Conservation (phyloP, 1,140 invertebrate species). For the Anthonomus grandis region DNA sequence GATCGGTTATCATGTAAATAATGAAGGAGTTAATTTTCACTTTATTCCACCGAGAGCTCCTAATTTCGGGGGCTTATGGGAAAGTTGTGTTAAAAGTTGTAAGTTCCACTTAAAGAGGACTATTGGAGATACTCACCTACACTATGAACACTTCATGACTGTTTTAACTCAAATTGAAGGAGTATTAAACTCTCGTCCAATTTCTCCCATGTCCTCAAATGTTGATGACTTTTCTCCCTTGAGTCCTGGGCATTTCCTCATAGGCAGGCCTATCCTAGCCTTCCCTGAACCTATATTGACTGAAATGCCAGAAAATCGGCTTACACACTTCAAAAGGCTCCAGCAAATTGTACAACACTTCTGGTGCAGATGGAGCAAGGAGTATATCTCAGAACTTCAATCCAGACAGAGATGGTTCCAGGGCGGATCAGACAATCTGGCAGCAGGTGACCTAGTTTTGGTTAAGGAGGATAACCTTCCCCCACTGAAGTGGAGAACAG, state of each 20-base stretch:
- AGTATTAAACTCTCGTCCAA: conserved; percentile 31
- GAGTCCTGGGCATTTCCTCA: conserved; percentile 29
- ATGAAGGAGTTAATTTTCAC: conserved; percentile 14
- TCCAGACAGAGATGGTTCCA: too few species aligned
- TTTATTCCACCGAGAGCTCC: conserved; percentile 38
- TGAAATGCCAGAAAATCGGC: conserved; percentile 2
- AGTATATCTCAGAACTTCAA: conserved; percentile 15
- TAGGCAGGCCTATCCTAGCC: conserved; percentile 25
- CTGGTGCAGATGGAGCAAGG: conserved; percentile 17
- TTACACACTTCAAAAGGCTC: conserved; percentile 3
- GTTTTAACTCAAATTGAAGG: conserved; percentile 28
- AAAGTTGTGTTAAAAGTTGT: conserved; percentile 44
- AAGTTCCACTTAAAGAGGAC: conserved; percentile 45
- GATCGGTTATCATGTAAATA: conserved; percentile 8
- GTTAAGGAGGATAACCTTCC: too few species aligned
- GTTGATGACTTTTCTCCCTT: conserved; percentile 26
- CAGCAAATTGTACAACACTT: conserved; percentile 17
- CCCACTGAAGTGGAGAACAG: too few species aligned
- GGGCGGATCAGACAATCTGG: too few species aligned
- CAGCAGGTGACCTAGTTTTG: too few species aligned
- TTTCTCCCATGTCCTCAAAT: conserved; percentile 28
- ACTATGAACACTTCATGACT: conserved; percentile 30
- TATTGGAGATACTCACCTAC: conserved; percentile 21
- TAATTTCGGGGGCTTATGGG: conserved; percentile 50
- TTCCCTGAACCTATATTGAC: conserved; percentile 6